Evolutionary conservation across 2,888 invertebrate genomes (phyloP).

Genomic region (Orthosia cruda): DNA sequence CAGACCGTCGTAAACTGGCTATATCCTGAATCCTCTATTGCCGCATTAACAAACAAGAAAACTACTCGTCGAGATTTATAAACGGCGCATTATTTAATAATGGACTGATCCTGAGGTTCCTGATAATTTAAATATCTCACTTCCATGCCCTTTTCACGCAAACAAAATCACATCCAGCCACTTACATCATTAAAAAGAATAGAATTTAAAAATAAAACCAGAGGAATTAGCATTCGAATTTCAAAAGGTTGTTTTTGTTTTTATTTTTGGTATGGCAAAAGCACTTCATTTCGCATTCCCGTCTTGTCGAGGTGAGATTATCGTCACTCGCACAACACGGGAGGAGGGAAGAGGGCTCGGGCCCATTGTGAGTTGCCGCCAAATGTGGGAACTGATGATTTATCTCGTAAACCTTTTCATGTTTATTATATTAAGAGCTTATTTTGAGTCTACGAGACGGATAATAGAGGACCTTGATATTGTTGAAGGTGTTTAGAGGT

Average conservation of each 20-base stretch:
- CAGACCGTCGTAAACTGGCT: slow-evolving; percentile 61
- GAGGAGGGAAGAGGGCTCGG: slow-evolving; percentile 70
- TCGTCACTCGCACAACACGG: slow-evolving; percentile 83
- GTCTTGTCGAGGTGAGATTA: slow-evolving; percentile 82
- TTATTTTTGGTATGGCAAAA: slow-evolving; percentile 60
- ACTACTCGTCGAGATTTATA: slow-evolving; percentile 56
- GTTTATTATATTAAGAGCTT: slow-evolving; percentile 75
- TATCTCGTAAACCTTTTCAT: slow-evolving; percentile 76
- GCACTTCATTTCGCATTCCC: slow-evolving; percentile 69
- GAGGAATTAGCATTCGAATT: slow-evolving; percentile 70
- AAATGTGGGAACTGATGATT: slow-evolving; percentile 84
- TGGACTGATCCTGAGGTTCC: slow-evolving; percentile 8
- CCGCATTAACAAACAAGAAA: slow-evolving; percentile 49
- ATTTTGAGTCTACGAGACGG: slow-evolving; percentile 55
- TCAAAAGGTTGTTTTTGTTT: slow-evolving; percentile 65
- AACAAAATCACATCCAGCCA: slow-evolving; percentile 76
- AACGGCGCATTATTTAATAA: slow-evolving; percentile 60
- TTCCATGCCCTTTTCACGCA: slow-evolving; percentile 50
- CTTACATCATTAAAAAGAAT: slow-evolving; percentile 80
- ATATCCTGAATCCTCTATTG: slow-evolving; percentile 58
- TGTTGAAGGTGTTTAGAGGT: slow-evolving; percentile 30
- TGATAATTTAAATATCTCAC: slow-evolving; percentile 40
- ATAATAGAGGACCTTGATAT: slow-evolving; percentile 56
- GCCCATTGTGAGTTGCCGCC: slow-evolving; percentile 72
- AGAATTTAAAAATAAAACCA: slow-evolving; percentile 69